Percentiles rank a stretch among this genome's conserved stretches.
phyloP scores from a whole-genome alignment of 1,140 invertebrate genomes.

The Drosophila repleta region DNA sequence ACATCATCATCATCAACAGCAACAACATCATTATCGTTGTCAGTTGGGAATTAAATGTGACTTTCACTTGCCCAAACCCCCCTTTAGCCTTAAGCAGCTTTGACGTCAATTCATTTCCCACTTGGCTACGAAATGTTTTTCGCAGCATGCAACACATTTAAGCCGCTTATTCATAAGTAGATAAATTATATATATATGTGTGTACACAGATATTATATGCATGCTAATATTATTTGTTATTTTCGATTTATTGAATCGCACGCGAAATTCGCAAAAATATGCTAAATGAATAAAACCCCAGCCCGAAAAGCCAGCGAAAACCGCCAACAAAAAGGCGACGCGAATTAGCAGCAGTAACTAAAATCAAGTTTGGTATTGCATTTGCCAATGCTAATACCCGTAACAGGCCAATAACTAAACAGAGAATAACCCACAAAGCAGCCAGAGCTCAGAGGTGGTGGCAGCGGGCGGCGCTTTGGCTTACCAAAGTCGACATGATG shows the following conservation, averaged over 20 bases:
- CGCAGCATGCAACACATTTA: conserved; percentile 59
- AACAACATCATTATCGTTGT: conserved; percentile 9
- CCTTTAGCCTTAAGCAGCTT: conserved; percentile 49
- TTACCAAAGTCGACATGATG: conserved; percentile 73
- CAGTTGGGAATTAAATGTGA: conserved; percentile 21
- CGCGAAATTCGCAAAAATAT: conserved; percentile 73
- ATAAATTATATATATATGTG: conserved; percentile 30
- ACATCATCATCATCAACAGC: background rate
- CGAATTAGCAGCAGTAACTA: conserved; percentile 69
- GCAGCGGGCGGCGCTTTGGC: conserved; percentile 17
- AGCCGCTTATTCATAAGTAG: conserved; percentile 55
- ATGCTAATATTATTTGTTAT: conserved; percentile 66
- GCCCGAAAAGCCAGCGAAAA: conserved; percentile 13
- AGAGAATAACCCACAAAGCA: conserved; percentile 13
- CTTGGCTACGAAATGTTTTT: conserved; percentile 42
- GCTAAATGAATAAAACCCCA: conserved; percentile 63
- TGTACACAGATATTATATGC: conserved; percentile 23
- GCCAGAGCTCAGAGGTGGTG: conserved; percentile 1
- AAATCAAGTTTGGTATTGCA: conserved; percentile 42
- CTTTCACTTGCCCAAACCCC: conserved; percentile 17
- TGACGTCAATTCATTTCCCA: conserved; percentile 60
- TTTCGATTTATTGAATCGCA: conserved; percentile 62
- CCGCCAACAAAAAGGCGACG: conserved; percentile 3
- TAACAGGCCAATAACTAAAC: conserved; percentile 53
- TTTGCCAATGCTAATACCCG: conserved; percentile 57